A percentile compares a stretch with the other conserved stretches of the same genome.
Evolutionary conservation across 2,797 vertebrate genomes (phyloP).

Genomic region (Tragelaphus eurycerus): DNA sequence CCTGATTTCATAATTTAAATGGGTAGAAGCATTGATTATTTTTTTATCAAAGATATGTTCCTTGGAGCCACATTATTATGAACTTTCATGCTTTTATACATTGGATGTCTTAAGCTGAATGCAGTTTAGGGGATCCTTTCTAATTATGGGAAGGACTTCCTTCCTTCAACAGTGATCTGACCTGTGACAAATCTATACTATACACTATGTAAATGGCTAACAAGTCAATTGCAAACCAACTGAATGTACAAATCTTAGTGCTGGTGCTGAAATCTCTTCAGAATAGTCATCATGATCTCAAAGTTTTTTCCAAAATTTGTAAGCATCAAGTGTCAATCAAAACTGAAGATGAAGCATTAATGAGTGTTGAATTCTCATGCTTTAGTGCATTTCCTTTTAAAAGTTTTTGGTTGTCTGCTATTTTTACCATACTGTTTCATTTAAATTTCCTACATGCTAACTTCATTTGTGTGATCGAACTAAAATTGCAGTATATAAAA

Average conservation of each 20-base stretch:
- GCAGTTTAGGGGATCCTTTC: constrained; percentile 81
- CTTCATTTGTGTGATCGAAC: not conserved
- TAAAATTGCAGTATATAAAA: not conserved
- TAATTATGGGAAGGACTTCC: constrained; percentile 79
- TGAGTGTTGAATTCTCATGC: not conserved
- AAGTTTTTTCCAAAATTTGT: not conserved
- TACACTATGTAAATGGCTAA: constrained; percentile 79
- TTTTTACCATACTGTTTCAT: not conserved
- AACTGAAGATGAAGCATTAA: not conserved
- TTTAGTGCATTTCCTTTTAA: not conserved
- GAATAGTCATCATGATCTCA: not conserved
- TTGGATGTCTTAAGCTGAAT: constrained; percentile 81
- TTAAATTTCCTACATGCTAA: not conserved
- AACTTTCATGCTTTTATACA: constrained; percentile 79
- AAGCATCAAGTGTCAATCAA: not conserved
- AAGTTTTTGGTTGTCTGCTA: not conserved
- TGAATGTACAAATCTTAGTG: not conserved
- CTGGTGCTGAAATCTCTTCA: not conserved
- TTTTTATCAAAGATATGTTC: constrained; percentile 69
- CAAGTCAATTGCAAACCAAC: constrained; percentile 80
- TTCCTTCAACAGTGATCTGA: constrained; percentile 88
- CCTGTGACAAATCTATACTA: constrained; percentile 82
- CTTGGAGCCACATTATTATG: constrained; percentile 69
- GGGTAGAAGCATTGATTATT: constrained; percentile 75
- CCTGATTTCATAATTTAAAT: constrained; percentile 82